Base-by-base conservation (phyloP, 2,888 invertebrate species). In the Neoaliturus tenellus region DNA sequence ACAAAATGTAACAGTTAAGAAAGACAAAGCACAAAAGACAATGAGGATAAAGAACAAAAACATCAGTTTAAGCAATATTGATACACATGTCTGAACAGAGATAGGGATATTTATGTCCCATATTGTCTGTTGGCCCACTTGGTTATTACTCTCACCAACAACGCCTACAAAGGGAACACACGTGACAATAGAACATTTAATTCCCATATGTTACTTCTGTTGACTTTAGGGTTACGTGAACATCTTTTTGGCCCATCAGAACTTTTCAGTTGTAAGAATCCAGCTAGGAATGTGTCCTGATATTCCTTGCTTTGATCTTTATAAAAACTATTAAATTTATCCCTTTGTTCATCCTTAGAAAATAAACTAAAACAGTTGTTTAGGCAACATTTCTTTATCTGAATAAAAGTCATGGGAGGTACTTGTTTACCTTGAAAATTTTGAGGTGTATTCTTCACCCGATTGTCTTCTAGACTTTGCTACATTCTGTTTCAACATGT, bases 231-330 rank as follows among this genome's bases (percentile, higher is more conserved):
- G 39, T 39, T 39, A 39, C 5, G 39, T 39, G 39, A 39, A 12
- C 39, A 8, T 39, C 39, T 5, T 39, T 39, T 39, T 39, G 39
- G 41, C 20, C 55, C 51, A 80, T 28, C n/a, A 23, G 12, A 5
- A 55, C 25, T 62, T 62, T 62, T 62, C 12, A 83, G 25, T 25
- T 48, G 17, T 48, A 78, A 39, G n/a, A 51, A 80, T 5, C 55
- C 73, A 25, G 83, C 17, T 4, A 83, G 55, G 35, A 41, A 83
- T 14, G n/a, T 23, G 25, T 83, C 80, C 78, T 83, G 83, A n/a
- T 44, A 14, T 31, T 44, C 58, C 62, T 83, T 83, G n/a, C 10
- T 23, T 25, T 44, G 20, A 41, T 17, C 17, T 14, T n/a, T 20
- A 23, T 80, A 82, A 62, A 82, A 80, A 8, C 5, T 3, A 3